Conservation (phyloP, 2,113 vertebrate genomes). For the Excalfactoria chinensis region DNA sequence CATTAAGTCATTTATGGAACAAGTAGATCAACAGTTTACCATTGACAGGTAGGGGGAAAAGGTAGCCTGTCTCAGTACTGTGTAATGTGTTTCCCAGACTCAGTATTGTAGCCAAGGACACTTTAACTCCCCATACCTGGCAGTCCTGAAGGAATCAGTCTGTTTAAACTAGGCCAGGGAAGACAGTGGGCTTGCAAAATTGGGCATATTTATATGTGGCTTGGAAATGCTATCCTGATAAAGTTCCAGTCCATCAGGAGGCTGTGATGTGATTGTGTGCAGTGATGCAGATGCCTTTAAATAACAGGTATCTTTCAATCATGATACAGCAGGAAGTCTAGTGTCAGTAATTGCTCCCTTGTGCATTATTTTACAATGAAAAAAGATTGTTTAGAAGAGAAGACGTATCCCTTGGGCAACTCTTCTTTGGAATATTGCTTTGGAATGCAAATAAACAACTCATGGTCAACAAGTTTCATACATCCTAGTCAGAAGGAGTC, state of each 20-base stretch:
- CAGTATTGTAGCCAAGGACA: background rate
- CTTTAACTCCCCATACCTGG: background rate
- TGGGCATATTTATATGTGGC: background rate
- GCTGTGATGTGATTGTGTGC: background rate
- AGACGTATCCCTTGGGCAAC: background rate
- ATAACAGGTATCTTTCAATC: background rate
- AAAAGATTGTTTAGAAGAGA: background rate
- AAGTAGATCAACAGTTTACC: background rate
- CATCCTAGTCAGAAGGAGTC: background rate
- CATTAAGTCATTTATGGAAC: background rate
- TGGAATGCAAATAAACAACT: background rate
- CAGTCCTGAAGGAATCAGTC: background rate
- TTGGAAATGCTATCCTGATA: background rate
- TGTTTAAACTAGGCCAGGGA: background rate
- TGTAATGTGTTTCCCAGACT: background rate
- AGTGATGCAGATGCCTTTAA: background rate
- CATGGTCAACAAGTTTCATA: background rate
- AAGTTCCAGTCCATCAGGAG: background rate
- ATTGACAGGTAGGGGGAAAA: background rate
- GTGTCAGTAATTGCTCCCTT: background rate
- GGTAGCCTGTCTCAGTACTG: background rate
- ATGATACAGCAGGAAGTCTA: background rate
- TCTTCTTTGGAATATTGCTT: background rate
- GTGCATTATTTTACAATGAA: background rate
- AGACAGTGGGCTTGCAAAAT: background rate